Evolutionary conservation across 2,113 vertebrate genomes (phyloP).

Genomic region (Poecilia latipinna): DNA sequence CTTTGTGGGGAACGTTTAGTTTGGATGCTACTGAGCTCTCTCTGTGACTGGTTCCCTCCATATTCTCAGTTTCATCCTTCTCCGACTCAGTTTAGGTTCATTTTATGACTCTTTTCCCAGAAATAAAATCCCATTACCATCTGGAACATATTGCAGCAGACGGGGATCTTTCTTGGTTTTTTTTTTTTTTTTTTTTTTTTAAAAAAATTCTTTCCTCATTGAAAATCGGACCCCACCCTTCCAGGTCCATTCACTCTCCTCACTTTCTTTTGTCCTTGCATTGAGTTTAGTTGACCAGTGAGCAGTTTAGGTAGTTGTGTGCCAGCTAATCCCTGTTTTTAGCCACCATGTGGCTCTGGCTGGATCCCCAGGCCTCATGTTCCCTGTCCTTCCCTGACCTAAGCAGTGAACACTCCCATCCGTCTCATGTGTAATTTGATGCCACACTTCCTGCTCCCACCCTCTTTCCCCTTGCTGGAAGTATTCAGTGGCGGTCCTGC

Average conservation of each 20-base stretch:
- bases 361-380: slow-evolving; percentile 9
- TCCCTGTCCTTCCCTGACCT: slow-evolving; percentile 66
- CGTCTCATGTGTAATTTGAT: slow-evolving; percentile 60
- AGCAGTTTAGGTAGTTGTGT: slow-evolving; percentile 5
- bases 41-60: too few species aligned
- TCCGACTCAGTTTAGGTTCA: slow-evolving; percentile 23
- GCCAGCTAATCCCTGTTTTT: slow-evolving; percentile 29
- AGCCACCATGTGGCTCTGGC: slow-evolving; percentile 50
- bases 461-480: slow-evolving; percentile 24
- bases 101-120: slow-evolving; percentile 36
- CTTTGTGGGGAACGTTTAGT: too few species aligned
- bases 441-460: slow-evolving; percentile 59
- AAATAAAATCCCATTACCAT: slow-evolving; percentile 60
- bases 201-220: not conserved
- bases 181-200: not conserved
- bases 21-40: not conserved
- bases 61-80: not conserved
- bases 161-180: slow-evolving; percentile 17
- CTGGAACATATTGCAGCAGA: slow-evolving; percentile 60
- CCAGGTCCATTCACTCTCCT: not conserved
- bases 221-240: slow-evolving; percentile 26
- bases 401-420: slow-evolving; percentile 36
- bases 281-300: slow-evolving; percentile 18
- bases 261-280: slow-evolving; percentile 5
- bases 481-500: slow-evolving; percentile 11